A percentile compares a stretch with the other conserved stretches of the same genome.
phyloP scores from a whole-genome alignment of 2,888 invertebrate genomes.

The Perithous albicinctus region DNA sequence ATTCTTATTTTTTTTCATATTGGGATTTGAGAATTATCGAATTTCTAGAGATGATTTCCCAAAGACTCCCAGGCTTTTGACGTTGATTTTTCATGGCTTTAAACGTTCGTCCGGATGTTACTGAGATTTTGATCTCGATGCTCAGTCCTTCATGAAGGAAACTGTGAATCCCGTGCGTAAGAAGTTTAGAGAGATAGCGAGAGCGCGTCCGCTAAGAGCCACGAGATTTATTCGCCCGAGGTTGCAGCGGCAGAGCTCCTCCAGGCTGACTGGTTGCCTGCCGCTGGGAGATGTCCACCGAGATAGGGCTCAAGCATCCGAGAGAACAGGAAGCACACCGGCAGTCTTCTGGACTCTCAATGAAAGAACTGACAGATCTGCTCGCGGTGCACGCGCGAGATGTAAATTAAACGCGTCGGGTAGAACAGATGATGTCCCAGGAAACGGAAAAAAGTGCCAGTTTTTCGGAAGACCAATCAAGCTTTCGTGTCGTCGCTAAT shows the following conservation, averaged over 20 bases:
- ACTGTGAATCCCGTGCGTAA: constrained; percentile 64
- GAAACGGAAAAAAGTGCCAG: constrained; percentile 24
- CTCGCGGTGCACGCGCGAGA: constrained; percentile 43
- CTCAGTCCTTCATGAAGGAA: constrained; percentile 53
- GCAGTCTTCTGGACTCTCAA: constrained; percentile 82
- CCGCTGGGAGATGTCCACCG: constrained; percentile 78
- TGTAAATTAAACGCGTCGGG: constrained; percentile 60
- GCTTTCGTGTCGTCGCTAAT: background rate
- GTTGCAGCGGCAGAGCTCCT: constrained; percentile 59
- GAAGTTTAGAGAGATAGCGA: constrained; percentile 48
- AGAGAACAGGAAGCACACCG: constrained; percentile 79
- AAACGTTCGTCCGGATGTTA: constrained; percentile 41
- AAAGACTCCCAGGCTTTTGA: constrained; percentile 57
- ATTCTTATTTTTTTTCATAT: background rate
- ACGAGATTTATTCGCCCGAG: constrained; percentile 67
- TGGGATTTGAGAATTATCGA: background rate
- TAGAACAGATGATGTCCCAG: constrained; percentile 11
- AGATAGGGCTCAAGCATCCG: constrained; percentile 77
- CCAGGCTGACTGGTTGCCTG: constrained; percentile 54
- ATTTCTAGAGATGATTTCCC: constrained; percentile 53
- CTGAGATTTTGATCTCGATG: constrained; percentile 53
- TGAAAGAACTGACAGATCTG: constrained; percentile 73
- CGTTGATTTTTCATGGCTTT: background rate
- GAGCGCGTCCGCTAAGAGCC: constrained; percentile 46
- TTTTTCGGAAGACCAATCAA: background rate